Conservation (phyloP, 2,888 invertebrate genomes). For the Vanessa cardui region DNA sequence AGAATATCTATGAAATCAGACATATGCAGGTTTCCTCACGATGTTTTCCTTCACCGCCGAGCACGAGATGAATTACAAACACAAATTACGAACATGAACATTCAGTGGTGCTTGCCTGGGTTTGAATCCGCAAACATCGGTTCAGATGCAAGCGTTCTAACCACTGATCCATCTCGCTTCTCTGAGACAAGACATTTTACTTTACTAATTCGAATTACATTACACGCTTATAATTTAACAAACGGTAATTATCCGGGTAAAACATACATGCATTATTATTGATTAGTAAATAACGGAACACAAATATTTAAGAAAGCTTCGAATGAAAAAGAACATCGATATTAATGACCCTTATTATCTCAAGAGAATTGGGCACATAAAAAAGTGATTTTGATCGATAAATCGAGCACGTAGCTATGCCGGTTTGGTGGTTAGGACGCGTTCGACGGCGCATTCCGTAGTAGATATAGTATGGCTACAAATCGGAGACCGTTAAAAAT, state of each 20-base stretch:
- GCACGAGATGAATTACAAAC: too few relatives aligned
- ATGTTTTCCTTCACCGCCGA: too few relatives aligned
- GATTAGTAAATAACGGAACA: constrained; percentile 17
- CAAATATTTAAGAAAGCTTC: constrained; percentile 16
- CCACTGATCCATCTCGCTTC: too few relatives aligned
- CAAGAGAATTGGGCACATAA: constrained; percentile 18
- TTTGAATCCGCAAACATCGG: too few relatives aligned
- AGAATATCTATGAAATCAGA: too few relatives aligned
- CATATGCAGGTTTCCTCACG: too few relatives aligned
- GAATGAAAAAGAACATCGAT: constrained; percentile 10
- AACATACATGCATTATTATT: constrained; percentile 7
- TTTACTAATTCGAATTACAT: neutral
- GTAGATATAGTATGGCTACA: constrained; percentile 57
- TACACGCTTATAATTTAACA: neutral
- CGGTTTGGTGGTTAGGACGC: constrained; percentile 23
- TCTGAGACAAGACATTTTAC: neutral
- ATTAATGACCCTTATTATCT: constrained; percentile 28
- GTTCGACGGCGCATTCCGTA: constrained; percentile 31
- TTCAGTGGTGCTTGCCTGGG: too few relatives aligned
- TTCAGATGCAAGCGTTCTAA: too few relatives aligned
- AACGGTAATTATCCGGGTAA: neutral
- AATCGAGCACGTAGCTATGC: constrained; percentile 24
- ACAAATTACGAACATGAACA: too few relatives aligned
- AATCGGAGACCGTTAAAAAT: constrained; percentile 81
- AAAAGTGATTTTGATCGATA: constrained; percentile 31